These are phyloP conservation scores for Cephalopachus bancanus DNA, from an alignment of 2,797 vertebrate genomes.

Conservation along the genomic window DNA sequence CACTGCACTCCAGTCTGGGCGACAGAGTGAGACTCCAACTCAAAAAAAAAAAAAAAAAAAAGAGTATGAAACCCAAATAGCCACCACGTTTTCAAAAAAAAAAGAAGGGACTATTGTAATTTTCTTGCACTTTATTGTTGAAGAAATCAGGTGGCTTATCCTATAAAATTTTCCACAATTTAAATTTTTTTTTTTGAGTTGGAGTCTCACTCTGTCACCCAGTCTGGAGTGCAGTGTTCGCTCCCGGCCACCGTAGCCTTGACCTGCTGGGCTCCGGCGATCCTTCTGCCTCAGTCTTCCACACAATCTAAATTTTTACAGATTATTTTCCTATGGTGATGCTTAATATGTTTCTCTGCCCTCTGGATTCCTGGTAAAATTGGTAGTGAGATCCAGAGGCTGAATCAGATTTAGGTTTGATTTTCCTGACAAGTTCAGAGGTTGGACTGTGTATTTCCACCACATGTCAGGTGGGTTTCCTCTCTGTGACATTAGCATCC, in stretches of 20 bases:
- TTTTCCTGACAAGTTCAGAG: neutral
- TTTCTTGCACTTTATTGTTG: neutral
- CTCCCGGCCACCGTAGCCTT: too few species aligned
- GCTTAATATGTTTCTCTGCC: neutral
- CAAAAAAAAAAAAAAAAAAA: too few species aligned
- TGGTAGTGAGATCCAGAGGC: neutral
- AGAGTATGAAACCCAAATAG: too few species aligned
- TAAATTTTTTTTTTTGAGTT: too few species aligned
- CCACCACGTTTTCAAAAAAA: too few species aligned
- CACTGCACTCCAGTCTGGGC: too few species aligned
- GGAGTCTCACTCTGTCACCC: too few species aligned
- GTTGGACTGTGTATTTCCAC: neutral
- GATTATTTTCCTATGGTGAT: neutral
- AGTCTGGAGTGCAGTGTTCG: too few species aligned
- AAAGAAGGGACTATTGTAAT: conserved; percentile 3
- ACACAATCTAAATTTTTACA: neutral
- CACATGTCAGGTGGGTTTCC: neutral
- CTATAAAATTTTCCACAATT: neutral
- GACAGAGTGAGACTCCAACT: too few species aligned
- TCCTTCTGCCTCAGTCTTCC: too few species aligned
- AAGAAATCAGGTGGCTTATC: neutral
- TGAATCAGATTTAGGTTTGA: neutral
- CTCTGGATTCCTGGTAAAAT: neutral
- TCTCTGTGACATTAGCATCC: neutral
- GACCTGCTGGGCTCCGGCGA: too few species aligned